phyloP scores from a whole-genome alignment of 1,140 invertebrate species.

The Dufourea novaeangliae region DNA sequence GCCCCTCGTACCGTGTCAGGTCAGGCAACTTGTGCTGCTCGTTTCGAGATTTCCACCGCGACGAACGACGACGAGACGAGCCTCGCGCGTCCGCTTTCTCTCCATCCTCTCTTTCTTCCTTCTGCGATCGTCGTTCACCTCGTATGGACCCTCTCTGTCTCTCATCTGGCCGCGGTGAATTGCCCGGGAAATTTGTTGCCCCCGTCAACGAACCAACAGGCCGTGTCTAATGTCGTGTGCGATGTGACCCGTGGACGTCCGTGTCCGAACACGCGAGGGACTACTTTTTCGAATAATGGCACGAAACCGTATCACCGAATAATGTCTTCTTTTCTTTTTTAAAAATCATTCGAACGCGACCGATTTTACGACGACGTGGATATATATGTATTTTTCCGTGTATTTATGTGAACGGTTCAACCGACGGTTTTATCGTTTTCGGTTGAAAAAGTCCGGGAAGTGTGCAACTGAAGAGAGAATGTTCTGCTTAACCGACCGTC shows the following conservation, averaged over 20 bases:
- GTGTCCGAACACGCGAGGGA: neutral
- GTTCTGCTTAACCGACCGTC: no score
- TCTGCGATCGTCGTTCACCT: neutral
- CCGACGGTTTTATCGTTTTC: no score
- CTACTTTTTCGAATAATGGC: neutral
- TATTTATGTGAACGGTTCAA: no score
- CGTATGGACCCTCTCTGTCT: neutral
- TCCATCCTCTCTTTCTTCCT: conserved; percentile 7
- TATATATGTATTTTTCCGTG: no score
- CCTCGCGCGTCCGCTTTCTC: conserved; percentile 10
- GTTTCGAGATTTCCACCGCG: conserved; percentile 61
- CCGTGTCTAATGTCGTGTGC: conserved; percentile 42
- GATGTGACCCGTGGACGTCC: conserved; percentile 22
- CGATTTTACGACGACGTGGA: no score
- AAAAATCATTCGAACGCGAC: no score
- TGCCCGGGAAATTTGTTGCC: conserved; percentile 47
- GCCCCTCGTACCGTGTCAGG: conserved; percentile 41
- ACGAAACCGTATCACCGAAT: neutral
- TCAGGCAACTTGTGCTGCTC: conserved; percentile 40
- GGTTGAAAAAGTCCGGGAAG: no score
- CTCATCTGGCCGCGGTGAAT: conserved; percentile 17
- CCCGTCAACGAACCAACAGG: conserved; percentile 37
- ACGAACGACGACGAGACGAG: conserved; percentile 49
- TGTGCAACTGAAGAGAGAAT: no score
- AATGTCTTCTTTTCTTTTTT: no score